Evolutionary conservation across 23 tunicate genomes (phyloP).

Genomic region (Oikopleura albicans): DNA sequence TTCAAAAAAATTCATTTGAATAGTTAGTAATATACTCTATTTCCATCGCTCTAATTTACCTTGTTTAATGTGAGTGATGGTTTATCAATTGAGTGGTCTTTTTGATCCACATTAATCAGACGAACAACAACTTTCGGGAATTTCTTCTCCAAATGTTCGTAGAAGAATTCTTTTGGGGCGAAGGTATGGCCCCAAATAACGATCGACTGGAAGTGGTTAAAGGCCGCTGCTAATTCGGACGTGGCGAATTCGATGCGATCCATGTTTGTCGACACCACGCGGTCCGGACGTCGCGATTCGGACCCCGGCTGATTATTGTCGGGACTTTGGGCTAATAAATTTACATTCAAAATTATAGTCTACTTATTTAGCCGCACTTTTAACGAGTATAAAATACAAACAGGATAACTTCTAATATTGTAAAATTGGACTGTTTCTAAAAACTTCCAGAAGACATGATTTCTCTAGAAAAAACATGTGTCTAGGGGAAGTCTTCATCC

Average conservation of each 20-base stretch:
- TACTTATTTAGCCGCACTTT: too few species aligned
- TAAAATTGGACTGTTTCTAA: too few species aligned
- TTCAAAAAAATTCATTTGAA: too few species aligned
- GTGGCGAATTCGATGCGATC: slow-evolving; percentile 43
- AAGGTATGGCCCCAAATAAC: slow-evolving; percentile 90
- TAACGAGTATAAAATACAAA: too few species aligned
- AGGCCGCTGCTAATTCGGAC: slow-evolving; percentile 63
- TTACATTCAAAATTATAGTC: too few species aligned
- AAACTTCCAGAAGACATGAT: too few species aligned
- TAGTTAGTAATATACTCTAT: too few species aligned
- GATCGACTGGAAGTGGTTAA: slow-evolving; percentile 52
- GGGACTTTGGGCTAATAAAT: slow-evolving; percentile 14
- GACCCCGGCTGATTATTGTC: slow-evolving; percentile 55
- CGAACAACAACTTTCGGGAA: not conserved
- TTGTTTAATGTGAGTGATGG: not conserved
- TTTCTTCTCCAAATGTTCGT: not conserved
- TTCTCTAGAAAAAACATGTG: too few species aligned
- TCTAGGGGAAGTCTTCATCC: too few species aligned
- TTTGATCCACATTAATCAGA: not conserved
- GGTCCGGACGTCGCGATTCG: slow-evolving; percentile 60
- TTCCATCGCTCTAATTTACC: too few species aligned
- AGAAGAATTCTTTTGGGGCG: slow-evolving; percentile 38
- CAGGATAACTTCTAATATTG: too few species aligned
- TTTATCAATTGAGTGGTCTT: not conserved
- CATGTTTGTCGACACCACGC: slow-evolving; percentile 56